phyloP scores from a whole-genome alignment of 2,113 vertebrate genomes.

The Bungarus multicinctus region DNA sequence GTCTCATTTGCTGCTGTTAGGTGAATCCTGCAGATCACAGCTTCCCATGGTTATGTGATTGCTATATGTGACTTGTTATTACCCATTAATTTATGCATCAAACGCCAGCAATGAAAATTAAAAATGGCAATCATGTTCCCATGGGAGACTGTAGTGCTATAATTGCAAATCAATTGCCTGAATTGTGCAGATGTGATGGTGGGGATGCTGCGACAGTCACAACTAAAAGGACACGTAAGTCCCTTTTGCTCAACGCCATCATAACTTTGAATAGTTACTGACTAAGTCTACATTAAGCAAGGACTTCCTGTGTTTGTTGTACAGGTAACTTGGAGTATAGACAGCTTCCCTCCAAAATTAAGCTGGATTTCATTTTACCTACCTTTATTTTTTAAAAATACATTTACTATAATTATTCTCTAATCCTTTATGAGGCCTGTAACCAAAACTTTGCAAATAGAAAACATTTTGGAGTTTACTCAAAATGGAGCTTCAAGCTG shows the following conservation, averaged over 20 bases:
- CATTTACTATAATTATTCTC: not conserved
- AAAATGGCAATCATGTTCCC: not conserved
- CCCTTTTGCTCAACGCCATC: not conserved
- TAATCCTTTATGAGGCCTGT: not conserved
- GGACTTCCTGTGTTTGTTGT: not conserved
- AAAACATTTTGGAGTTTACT: not conserved
- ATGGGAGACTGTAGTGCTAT: not conserved
- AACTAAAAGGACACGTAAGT: not conserved
- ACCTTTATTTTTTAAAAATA: not conserved
- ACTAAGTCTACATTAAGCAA: not conserved
- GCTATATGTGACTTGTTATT: not conserved
- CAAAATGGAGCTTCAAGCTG: not conserved
- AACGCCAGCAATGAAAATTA: not conserved
- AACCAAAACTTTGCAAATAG: not conserved
- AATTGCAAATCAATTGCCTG: not conserved
- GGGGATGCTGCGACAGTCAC: not conserved
- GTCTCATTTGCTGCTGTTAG: not conserved
- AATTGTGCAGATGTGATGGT: not conserved
- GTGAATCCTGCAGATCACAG: not conserved
- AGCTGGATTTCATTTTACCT: not conserved
- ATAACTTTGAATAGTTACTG: not conserved
- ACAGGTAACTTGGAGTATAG: not conserved
- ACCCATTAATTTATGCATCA: not conserved
- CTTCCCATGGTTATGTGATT: not conserved
- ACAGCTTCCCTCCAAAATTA: not conserved